A percentile compares a stretch with the other conserved stretches of the same genome.
Evolutionary conservation across 64 coral and sea anemone genomes (phyloP).

Genomic region (Astreopora myriophthalma): DNA sequence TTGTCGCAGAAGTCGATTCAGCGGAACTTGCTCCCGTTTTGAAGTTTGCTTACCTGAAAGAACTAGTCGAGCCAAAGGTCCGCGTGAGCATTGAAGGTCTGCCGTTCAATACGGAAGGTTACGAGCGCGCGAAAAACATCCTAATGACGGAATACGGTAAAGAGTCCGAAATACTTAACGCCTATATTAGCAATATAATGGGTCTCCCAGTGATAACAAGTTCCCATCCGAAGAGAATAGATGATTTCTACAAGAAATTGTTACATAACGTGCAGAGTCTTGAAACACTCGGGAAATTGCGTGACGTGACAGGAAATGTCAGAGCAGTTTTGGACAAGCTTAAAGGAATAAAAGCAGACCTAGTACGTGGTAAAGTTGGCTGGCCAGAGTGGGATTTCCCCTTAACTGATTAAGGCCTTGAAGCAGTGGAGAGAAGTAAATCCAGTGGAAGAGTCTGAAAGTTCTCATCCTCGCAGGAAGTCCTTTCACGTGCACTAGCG

Average conservation of each 20-base stretch:
- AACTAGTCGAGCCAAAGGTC: conserved; percentile 21
- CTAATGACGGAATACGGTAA: conserved; percentile 16
- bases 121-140: conserved; percentile 18
- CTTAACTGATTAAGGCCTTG: not conserved
- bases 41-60: conserved; percentile 52
- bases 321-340: not conserved
- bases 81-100: conserved; percentile 34
- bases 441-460: not conserved
- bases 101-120: not conserved
- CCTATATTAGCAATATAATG: conserved; percentile 11
- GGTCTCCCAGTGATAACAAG: conserved; percentile 11
- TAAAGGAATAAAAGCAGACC: not conserved
- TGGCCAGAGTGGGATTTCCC: not conserved
- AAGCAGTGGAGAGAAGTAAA: not conserved
- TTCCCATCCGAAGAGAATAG: conserved; percentile 1
- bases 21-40: not conserved
- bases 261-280: conserved; percentile 51
- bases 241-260: conserved; percentile 45
- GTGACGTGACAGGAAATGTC: not conserved
- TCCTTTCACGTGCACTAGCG: no score
- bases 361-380: not conserved
- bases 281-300: not conserved
- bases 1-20: conserved; percentile 22
- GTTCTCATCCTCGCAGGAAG: no score
- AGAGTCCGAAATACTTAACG: conserved; percentile 1